Evolutionary conservation across 2,888 invertebrate genomes (phyloP).

Genomic region (Beris chalybata): DNA sequence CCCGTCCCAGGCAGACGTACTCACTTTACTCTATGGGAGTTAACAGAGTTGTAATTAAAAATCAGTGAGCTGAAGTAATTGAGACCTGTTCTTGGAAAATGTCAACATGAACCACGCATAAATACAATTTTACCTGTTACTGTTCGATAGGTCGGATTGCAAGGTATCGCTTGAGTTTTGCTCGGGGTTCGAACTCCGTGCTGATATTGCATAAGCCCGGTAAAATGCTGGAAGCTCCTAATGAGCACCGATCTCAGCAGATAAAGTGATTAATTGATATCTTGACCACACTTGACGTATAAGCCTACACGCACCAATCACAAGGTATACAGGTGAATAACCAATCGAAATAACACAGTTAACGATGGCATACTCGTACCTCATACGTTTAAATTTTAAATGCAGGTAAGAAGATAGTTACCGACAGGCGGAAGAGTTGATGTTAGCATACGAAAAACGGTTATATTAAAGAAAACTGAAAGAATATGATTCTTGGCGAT

Average conservation of each 20-base stretch:
- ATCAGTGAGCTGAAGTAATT: conserved; percentile 29
- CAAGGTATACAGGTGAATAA: conserved; percentile 23
- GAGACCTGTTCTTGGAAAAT: conserved; percentile 30
- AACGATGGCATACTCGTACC: too few species aligned
- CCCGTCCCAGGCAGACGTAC: background rate
- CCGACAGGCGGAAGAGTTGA: too few species aligned
- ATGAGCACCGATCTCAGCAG: conserved; percentile 28
- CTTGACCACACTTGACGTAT: conserved; percentile 29
- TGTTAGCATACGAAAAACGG: too few species aligned
- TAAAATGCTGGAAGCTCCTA: conserved; percentile 24
- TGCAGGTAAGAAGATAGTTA: too few species aligned
- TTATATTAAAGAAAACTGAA: too few species aligned
- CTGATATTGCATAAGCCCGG: conserved; percentile 23
- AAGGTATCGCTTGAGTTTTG: conserved; percentile 2
- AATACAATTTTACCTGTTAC: conserved; percentile 13
- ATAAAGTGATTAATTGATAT: conserved; percentile 30
- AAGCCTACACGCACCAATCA: conserved; percentile 12
- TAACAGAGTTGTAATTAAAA: conserved; percentile 28
- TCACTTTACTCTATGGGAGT: conserved; percentile 21
- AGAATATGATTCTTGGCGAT: too few species aligned
- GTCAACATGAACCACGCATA: conserved; percentile 22
- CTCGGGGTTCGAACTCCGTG: conserved; percentile 4
- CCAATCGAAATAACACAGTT: conserved; percentile 23
- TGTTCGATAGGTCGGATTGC: conserved; percentile 4
- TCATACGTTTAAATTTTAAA: too few species aligned